Evolutionary conservation across 2,797 vertebrate species (phyloP), one percentile per base, ranked within the genome.

Genomic region (Acanthurus leucopareius): DNA sequence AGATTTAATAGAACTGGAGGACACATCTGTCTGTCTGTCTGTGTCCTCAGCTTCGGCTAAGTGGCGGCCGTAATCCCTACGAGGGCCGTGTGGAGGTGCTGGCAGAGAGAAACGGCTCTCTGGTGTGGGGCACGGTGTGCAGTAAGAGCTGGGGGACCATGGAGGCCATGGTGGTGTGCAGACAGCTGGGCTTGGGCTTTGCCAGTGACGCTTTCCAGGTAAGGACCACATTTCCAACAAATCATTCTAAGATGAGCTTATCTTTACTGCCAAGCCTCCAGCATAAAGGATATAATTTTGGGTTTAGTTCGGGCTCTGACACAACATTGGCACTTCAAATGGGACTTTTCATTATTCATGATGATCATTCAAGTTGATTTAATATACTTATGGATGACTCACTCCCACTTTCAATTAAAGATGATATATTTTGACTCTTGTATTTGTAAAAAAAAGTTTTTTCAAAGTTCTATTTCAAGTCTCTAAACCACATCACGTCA

Each of bases 131-230:
- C 2, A 95, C 95, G 0, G 96, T 99, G 73, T 99, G 98, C 56
- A 96, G 97, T 5, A 94, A 98, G 7, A 91, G 91, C 90, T 99
- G 98, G 98, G 94, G 97, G 65, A 97, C 96, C 0, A 95, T 97
- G 94, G 98, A 99, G 88, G 98, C 98, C 88, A 97, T 98, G 97
- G 98, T 99, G 59, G 97, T 98, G 78, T 99, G 98, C 80, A 92
- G 96, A 72, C 98, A 99, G 89, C 95, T 99, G 75, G 97, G 97
- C 40, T 89, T 99, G 72, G 98, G 98, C 1, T 99, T 97, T 0
- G 97, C 98, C 83, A 97, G 93, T 87, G 96, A 96, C 0, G 97
- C 98, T 62, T 98, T 97, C 89, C 97, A 99, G 97, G 98, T 99
- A 72, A 75, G 25, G 14, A 6, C 13, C 35, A 35, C 32, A 54